phyloP scores from a whole-genome alignment of 1,140 invertebrate genomes.

The Euura saliciscinereae region DNA sequence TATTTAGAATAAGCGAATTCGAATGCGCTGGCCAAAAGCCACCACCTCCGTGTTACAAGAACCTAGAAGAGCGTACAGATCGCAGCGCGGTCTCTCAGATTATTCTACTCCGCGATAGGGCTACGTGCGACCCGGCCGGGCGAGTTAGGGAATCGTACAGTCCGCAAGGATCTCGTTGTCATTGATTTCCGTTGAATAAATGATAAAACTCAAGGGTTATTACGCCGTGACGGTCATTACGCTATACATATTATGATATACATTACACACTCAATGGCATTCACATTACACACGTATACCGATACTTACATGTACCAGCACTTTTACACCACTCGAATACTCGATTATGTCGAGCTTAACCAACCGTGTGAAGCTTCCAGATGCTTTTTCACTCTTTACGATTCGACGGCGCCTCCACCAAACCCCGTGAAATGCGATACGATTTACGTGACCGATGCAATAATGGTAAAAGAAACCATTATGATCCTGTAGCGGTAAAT shows the following conservation, averaged over 20 bases:
- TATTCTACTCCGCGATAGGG: too few species aligned
- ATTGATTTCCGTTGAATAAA: constrained; percentile 37
- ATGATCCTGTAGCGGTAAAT: neutral
- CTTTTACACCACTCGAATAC: neutral
- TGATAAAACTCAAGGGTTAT: constrained; percentile 33
- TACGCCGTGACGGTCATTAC: constrained; percentile 25
- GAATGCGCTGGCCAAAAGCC: too few species aligned
- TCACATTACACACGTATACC: too few species aligned
- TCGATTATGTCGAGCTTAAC: neutral
- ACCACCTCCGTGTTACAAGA: too few species aligned
- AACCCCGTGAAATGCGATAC: constrained; percentile 1
- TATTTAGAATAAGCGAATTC: too few species aligned
- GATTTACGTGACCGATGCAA: constrained; percentile 5
- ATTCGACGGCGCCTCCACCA: neutral
- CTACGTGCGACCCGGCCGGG: neutral
- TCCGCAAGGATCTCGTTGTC: constrained; percentile 24
- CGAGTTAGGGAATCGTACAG: neutral
- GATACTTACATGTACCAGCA: neutral
- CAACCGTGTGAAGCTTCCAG: constrained; percentile 6
- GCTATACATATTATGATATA: neutral
- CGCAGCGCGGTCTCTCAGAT: too few species aligned
- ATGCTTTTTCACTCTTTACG: constrained; percentile 2
- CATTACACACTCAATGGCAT: too few species aligned
- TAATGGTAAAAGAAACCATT: neutral
- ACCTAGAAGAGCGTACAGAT: too few species aligned